Percentiles rank a stretch among this genome's conserved stretches.
Evolutionary conservation across 2,113 vertebrate genomes (phyloP).

Genomic region (Psammodynastes pulverulentus): DNA sequence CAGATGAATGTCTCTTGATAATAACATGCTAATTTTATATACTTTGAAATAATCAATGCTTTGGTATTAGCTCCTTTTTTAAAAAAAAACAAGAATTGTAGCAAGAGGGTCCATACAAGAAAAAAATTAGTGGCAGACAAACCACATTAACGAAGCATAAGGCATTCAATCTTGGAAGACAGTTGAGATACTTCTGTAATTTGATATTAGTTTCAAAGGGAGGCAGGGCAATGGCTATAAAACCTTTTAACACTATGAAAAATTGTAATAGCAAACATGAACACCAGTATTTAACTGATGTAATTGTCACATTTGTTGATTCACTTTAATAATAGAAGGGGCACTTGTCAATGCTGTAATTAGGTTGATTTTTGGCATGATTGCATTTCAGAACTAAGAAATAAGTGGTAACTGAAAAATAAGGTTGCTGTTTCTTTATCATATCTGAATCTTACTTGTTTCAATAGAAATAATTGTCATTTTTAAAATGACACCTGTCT

Average conservation of each 20-base stretch:
- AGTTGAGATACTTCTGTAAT: slow-evolving; percentile 9
- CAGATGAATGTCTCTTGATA: fast-evolving
- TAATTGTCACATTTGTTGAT: background rate
- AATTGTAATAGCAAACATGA: background rate
- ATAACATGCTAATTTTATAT: background rate
- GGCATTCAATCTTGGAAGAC: background rate
- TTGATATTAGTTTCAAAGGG: background rate
- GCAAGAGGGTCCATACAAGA: background rate
- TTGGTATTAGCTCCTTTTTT: background rate
- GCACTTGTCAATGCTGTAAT: background rate
- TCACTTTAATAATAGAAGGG: background rate
- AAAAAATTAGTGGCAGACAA: background rate
- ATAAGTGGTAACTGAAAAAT: background rate
- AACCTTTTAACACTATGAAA: fast-evolving
- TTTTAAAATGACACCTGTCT: slow-evolving; percentile 13
- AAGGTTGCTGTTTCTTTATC: background rate
- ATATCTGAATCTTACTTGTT: background rate
- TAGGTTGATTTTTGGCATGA: background rate
- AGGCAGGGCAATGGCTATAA: background rate
- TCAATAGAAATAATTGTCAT: slow-evolving; percentile 10
- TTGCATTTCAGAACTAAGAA: background rate
- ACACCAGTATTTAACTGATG: background rate
- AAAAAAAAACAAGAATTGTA: fast-evolving
- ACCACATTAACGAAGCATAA: background rate
- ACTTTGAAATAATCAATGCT: fast-evolving